Evolutionary conservation across 2,113 vertebrate genomes (phyloP).

Genomic region (Emydocephalus ijimae): DNA sequence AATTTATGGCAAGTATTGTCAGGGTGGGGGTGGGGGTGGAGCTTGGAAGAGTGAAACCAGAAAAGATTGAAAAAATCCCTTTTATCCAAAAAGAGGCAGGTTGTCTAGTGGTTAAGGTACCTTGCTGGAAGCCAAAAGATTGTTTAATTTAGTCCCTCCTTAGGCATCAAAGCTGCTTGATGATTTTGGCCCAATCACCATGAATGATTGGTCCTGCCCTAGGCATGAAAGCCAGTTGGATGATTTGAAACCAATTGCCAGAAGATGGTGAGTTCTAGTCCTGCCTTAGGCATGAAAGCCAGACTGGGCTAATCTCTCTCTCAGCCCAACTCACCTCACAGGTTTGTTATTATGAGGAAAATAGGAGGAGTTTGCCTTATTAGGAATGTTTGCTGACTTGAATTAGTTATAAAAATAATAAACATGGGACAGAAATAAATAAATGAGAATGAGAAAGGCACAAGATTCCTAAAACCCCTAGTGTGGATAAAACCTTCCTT

Average conservation of each 20-base stretch:
- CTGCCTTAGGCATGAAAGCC: not conserved
- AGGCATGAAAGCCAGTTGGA: no score
- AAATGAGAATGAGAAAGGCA: not conserved
- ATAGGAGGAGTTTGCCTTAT: no score
- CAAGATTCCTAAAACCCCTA: not conserved
- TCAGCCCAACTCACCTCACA: not conserved
- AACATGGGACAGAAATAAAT: not conserved
- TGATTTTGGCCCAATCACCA: no score
- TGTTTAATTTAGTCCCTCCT: no score
- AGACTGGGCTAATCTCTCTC: not conserved
- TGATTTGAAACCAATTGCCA: not conserved
- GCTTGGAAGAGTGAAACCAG: not conserved
- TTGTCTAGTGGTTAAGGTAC: not conserved
- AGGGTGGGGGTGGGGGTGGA: accelerated
- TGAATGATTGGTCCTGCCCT: not conserved
- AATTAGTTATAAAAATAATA: no score
- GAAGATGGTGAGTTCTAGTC: not conserved
- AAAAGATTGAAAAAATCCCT: not conserved
- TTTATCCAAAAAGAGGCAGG: not conserved
- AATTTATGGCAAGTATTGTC: not conserved
- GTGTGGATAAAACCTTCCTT: not conserved
- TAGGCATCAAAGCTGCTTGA: not conserved
- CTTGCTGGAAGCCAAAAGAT: not conserved
- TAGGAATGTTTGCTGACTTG: no score
- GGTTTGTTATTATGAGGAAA: no score